Evolutionary conservation across 2,888 invertebrate genomes (phyloP).

Genomic region (Caenorhabditis drosophilae): DNA sequence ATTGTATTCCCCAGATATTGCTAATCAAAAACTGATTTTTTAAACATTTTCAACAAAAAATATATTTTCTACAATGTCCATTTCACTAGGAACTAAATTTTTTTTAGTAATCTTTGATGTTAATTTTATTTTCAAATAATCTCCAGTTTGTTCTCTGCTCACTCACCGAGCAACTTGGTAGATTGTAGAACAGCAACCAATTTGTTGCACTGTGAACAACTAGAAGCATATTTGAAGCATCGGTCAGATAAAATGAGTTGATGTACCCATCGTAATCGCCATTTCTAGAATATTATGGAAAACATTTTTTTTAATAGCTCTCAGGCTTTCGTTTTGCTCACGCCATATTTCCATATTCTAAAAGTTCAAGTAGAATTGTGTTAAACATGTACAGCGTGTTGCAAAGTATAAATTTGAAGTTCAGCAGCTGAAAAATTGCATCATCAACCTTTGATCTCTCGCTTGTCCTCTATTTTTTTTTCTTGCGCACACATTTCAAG

Average conservation of each 20-base stretch:
- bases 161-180: constrained; percentile 46
- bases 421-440: constrained; percentile 54
- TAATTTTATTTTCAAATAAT: too few relatives aligned
- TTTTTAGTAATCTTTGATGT: too few relatives aligned
- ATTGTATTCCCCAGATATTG: too few relatives aligned
- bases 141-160: too few relatives aligned
- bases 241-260: constrained; percentile 62
- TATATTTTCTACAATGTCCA: too few relatives aligned
- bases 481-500: too few relatives aligned
- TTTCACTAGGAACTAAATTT: too few relatives aligned
- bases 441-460: background rate
- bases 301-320: too few relatives aligned
- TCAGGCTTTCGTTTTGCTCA: too few relatives aligned
- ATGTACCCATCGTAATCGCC: constrained; percentile 48
- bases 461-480: too few relatives aligned
- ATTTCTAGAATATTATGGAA: constrained; percentile 26
- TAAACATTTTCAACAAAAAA: too few relatives aligned
- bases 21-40: too few relatives aligned
- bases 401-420: constrained; percentile 67
- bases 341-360: constrained; percentile 56
- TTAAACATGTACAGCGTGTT: constrained; percentile 68
- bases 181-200: constrained; percentile 67
- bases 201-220: constrained; percentile 67
- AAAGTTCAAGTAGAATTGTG: constrained; percentile 64
- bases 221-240: constrained; percentile 65